Base-by-base conservation (phyloP, 2,797 vertebrate species). In the Pseudochaenichthys georgianus region DNA sequence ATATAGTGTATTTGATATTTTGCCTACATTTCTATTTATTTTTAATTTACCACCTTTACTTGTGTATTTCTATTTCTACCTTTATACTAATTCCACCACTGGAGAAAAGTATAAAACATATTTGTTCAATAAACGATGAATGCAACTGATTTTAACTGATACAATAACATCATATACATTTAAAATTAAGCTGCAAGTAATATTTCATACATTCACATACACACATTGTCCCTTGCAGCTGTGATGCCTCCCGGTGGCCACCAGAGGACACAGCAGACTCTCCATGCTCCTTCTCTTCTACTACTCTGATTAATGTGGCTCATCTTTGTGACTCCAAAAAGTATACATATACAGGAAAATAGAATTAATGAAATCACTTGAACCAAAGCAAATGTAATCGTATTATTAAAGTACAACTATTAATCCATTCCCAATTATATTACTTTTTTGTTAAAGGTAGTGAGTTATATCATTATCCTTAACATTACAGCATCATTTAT, bases 191-290 rank as follows among this genome's bases (percentile, higher is more conserved):
- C 2, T 60, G 11, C n/a, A 47, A 46, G 31, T 62, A 13, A 50
- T 47, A 52, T 51, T 17, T 28, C 15, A 50, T 5, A 42, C 4
- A 11, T 28, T 5, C 52, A 13, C 47, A 41, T n/a, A 66, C 9
- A 6, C 60, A 45, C 34, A 52, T 21, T 54, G 3, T 67, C 23
- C 13, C 19, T 61, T 82, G 62, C 64, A 17, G 57, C 52, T 74
- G 64, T 70, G 72, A 62, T 73, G 78, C 80, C 85, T 52, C 50
- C 87, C 13, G 74, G 86, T 89, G 87, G 88, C 69, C 75, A 77
- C 13, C 0, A 52, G 70, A 0, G 8, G 55, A 60, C 34, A 83
- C 50, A 48, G n/a, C 82, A 78, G 52, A 38, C 19, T 55, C 38
- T 54, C 50, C 3, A 34, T 15, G 13, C 58, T 55, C 8, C 8